Base-by-base conservation (phyloP, 2,888 invertebrate species). In the Torymus tubicola region DNA sequence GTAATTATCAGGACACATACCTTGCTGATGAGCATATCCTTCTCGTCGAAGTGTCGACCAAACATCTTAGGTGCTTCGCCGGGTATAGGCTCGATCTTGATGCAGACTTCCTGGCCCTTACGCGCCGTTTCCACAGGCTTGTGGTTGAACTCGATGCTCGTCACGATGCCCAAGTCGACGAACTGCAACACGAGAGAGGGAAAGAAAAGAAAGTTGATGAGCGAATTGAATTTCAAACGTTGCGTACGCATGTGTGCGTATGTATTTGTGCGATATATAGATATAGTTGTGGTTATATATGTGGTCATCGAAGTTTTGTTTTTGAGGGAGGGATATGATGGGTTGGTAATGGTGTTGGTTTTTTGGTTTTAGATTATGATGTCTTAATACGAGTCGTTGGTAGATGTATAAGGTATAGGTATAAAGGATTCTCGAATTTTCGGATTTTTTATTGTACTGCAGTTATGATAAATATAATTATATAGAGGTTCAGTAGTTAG, bases 1-100 rank as follows among this genome's bases (percentile, higher is more conserved):
- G 2, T 21, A 21, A 21, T 21, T 13, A 57, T 14, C 10, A 61
- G 58, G 57, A 61, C 14, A 70, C 93, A 92, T 90, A 96, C 96
- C 95, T 96, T 98, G 93, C 99, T 99, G 89, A 98, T 94, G 84
- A 99, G 94, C 90, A 97, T 93, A 91, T 99, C 99, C 60, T 96
- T 97, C 88, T 97, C 96, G 89, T 99, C 99, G 92, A 99, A 99
- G 92, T 99, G 99, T 80, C 99, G 93, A 13, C 99, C 99, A 91
- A 95, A 98, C 96, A 99, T 96, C 93, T 99, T 99, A 67, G 99
- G 99, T 68, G 99, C 95, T 91, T 99, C 99, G n/a, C 99, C 99
- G 16, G 98, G 97, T 69, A 97, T 95, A 50, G 98, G 96, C 87
- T 99, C 99, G 85, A 99, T 99, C 93, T 99, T 99, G 88, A 98